Conservation (phyloP, 2,888 invertebrate genomes). For the Argyresthia albistria region DNA sequence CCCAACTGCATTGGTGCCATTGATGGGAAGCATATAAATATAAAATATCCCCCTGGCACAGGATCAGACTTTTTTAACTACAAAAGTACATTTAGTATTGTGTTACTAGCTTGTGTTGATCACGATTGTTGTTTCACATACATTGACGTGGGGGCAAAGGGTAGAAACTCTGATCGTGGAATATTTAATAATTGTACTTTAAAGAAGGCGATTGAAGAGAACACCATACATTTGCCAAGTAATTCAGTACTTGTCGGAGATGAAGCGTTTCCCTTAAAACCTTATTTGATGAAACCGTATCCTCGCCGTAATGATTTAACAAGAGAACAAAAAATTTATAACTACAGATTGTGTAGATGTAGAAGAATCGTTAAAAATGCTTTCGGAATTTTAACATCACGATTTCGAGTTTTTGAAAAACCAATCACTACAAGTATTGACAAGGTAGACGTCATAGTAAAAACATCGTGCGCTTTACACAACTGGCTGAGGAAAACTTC, state of each 20-base stretch:
- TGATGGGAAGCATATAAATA: not conserved
- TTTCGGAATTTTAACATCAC: not conserved
- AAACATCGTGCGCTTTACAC: conserved; percentile 8
- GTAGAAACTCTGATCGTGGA: conserved; percentile 11
- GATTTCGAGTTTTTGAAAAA: conserved; percentile 10
- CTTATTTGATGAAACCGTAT: conserved; percentile 1
- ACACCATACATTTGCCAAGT: conserved; percentile 4
- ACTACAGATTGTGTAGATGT: conserved; percentile 5
- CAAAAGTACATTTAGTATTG: conserved; percentile 9
- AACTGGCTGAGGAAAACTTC: conserved; percentile 10
- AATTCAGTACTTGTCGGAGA: conserved; percentile 11
- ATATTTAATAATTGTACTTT: conserved; percentile 9
- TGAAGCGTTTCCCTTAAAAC: conserved; percentile 7
- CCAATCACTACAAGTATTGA: conserved; percentile 1
- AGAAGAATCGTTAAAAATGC: conserved; percentile 1
- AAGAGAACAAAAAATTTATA: conserved; percentile 5
- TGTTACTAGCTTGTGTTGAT: conserved; percentile 13
- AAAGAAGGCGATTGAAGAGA: conserved; percentile 4
- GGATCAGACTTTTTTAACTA: conserved; percentile 4
- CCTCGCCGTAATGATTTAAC: conserved; percentile 4
- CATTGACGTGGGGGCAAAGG: conserved; percentile 13
- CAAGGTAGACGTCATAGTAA: conserved; percentile 8
- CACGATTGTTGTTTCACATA: conserved; percentile 11
- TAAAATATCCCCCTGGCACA: not conserved
- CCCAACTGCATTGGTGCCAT: not conserved